A percentile compares a stretch with the other conserved stretches of the same genome.
Evolutionary conservation across 2,888 invertebrate species (phyloP).

Genomic region (Capitulum mitella): DNA sequence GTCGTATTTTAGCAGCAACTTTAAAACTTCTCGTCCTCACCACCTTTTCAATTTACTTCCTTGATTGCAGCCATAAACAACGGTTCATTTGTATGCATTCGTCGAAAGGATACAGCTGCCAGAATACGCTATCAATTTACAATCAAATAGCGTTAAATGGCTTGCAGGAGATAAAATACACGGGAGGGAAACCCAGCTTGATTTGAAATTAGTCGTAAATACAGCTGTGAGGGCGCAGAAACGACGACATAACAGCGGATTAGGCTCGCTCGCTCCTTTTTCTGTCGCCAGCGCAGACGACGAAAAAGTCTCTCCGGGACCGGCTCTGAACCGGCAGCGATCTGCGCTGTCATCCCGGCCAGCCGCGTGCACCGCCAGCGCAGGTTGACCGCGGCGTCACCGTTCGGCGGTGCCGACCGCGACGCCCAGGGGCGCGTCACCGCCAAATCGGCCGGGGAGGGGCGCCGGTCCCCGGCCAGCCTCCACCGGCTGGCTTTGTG

Average conservation of each 20-base stretch:
- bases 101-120: conserved; percentile 4
- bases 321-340: no score
- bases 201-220: conserved; percentile 19
- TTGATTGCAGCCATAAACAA: conserved; percentile 23
- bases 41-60: conserved; percentile 22
- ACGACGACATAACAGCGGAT: no score
- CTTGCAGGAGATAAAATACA: conserved; percentile 19
- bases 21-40: not conserved
- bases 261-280: no score
- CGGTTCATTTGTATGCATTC: conserved; percentile 24
- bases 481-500: not conserved
- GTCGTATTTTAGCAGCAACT: not conserved
- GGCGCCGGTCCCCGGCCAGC: no score
- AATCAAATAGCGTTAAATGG: conserved; percentile 23
- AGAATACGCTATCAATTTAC: conserved; percentile 14
- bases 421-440: no score
- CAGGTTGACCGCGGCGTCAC: no score
- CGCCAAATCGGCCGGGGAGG: no score
- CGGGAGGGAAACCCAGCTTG: not conserved
- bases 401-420: no score
- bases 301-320: no score
- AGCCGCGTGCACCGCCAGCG: no score
- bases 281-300: no score
- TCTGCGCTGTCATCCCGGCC: no score
- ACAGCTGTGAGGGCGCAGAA: not conserved